phyloP scores from a whole-genome alignment of 2,113 vertebrate species.

The Limnothrissa miodon region DNA sequence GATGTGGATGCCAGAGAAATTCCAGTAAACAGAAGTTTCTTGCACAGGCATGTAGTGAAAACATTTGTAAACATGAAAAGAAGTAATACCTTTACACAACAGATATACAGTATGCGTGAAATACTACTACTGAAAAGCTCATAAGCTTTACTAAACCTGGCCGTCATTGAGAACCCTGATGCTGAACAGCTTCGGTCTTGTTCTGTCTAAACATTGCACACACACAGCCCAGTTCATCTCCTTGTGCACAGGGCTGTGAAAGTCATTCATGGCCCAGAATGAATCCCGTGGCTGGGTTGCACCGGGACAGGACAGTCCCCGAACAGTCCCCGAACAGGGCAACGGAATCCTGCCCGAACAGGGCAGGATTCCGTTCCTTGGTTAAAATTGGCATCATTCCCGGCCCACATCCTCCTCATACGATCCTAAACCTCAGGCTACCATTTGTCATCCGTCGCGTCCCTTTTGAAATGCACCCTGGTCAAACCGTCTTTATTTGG shows the following conservation, averaged over 20 bases:
- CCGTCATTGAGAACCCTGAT: not conserved
- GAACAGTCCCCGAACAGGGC: too few species aligned
- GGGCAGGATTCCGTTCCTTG: too few species aligned
- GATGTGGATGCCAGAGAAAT: not conserved
- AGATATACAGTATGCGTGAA: not conserved
- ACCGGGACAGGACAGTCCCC: not conserved
- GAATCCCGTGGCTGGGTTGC: too few species aligned
- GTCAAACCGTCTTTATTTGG: not conserved
- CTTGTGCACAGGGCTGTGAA: not conserved
- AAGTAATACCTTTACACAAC: not conserved
- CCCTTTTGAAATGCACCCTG: not conserved
- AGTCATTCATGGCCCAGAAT: too few species aligned
- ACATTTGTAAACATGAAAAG: not conserved
- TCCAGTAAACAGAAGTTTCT: not conserved
- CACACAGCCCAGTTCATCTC: not conserved
- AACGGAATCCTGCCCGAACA: too few species aligned
- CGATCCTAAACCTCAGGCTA: too few species aligned
- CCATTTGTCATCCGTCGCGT: not conserved
- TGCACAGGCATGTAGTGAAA: not conserved
- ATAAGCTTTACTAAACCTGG: not conserved
- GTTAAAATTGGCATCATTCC: too few species aligned
- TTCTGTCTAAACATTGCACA: not conserved
- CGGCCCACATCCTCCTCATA: too few species aligned
- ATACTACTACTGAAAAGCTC: not conserved
- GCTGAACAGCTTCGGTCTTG: not conserved